Evolutionary conservation across 2,797 vertebrate genomes (phyloP).

Genomic region (Pelobates cultripes): DNA sequence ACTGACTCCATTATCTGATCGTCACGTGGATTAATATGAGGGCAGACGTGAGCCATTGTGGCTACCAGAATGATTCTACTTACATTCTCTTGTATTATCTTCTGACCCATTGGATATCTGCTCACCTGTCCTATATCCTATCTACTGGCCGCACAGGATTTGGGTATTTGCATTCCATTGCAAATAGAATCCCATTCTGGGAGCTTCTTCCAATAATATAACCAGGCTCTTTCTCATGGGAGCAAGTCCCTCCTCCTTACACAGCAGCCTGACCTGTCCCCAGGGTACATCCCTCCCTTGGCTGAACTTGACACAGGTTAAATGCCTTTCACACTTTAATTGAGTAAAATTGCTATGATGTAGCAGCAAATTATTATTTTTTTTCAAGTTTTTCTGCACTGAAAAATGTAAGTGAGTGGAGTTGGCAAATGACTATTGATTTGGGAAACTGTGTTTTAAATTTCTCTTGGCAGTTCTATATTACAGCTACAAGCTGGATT

Average conservation of each 20-base stretch:
- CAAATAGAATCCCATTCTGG: too few relatives aligned
- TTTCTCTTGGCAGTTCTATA: conserved; percentile 68
- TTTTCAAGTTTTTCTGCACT: conserved; percentile 60
- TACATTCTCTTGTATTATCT: too few relatives aligned
- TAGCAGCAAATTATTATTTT: conserved; percentile 63
- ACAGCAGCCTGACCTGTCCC: conserved; percentile 50
- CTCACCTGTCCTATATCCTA: neutral
- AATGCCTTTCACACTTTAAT: conserved; percentile 56
- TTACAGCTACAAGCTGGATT: conserved; percentile 69
- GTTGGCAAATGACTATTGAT: conserved; percentile 77
- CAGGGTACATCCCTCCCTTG: conserved; percentile 47
- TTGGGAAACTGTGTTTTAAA: conserved; percentile 69
- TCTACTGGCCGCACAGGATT: neutral
- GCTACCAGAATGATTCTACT: too few relatives aligned
- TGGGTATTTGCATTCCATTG: conserved; percentile 66
- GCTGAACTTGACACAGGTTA: conserved; percentile 29
- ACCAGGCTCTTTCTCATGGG: conserved; percentile 20
- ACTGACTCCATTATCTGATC: too few relatives aligned
- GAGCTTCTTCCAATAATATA: conserved; percentile 18
- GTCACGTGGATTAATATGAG: too few relatives aligned
- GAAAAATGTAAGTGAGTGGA: conserved; percentile 70
- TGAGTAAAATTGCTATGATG: conserved; percentile 49
- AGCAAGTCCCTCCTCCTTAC: conserved; percentile 16
- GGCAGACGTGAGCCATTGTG: too few relatives aligned
- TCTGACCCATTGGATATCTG: neutral